phyloP scores from a whole-genome alignment of 2,888 invertebrate genomes.

The Deilephila elpenor region DNA sequence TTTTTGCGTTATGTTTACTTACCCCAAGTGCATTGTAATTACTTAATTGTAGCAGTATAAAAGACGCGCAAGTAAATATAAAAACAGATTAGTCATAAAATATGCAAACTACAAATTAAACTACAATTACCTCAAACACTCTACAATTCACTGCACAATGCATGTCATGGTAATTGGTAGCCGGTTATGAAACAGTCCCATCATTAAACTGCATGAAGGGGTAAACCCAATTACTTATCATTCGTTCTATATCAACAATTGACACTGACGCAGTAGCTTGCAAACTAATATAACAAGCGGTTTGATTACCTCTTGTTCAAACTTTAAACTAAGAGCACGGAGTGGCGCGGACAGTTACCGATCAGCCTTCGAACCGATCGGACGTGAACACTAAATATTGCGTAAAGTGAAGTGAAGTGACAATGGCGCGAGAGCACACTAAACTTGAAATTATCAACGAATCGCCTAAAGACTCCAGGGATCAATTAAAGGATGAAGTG shows the following conservation, averaged over 20 bases:
- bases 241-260: not conserved
- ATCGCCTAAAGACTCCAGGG: conserved; percentile 45
- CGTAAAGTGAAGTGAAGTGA: conserved; percentile 15
- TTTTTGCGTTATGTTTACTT: too few relatives aligned
- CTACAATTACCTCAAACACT: too few relatives aligned
- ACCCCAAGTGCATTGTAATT: too few relatives aligned
- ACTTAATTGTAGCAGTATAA: too few relatives aligned
- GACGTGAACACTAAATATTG: not conserved
- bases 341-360: not conserved
- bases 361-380: not conserved
- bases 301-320: not conserved
- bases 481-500: conserved; percentile 55
- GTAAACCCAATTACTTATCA: conserved; percentile 7
- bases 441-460: conserved; percentile 54
- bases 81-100: too few relatives aligned
- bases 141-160: too few relatives aligned
- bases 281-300: not conserved
- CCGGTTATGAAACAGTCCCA: not conserved
- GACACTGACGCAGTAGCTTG: not conserved
- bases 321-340: not conserved
- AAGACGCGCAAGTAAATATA: too few relatives aligned
- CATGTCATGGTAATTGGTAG: too few relatives aligned
- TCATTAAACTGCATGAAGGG: not conserved
- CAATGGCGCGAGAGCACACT: conserved; percentile 49
- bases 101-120: too few relatives aligned